phyloP scores from a whole-genome alignment of 2,113 vertebrate genomes.

The Pyrgilauda ruficollis region DNA sequence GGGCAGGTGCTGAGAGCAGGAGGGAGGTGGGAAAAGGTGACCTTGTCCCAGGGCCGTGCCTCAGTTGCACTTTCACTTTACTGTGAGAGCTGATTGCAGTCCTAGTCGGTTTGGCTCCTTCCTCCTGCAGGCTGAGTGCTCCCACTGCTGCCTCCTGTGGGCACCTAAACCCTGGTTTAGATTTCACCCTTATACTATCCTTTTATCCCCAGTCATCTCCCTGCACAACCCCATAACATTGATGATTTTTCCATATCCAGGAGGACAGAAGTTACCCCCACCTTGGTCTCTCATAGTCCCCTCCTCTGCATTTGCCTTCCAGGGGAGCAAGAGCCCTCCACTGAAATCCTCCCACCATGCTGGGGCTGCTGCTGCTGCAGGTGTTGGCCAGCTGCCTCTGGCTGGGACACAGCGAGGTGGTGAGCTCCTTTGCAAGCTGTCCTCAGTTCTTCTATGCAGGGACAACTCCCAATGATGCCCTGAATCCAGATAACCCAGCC shows the following conservation, averaged over 20 bases:
- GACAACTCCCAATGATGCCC: neutral
- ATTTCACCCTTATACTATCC: too few relatives aligned
- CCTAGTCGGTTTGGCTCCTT: neutral
- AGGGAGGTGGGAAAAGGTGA: neutral
- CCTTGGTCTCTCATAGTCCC: too few relatives aligned
- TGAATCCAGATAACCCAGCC: neutral
- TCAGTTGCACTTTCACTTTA: neutral
- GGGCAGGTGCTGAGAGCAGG: too few relatives aligned
- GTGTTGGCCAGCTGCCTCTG: neutral
- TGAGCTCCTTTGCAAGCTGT: neutral
- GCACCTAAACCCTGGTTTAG: too few relatives aligned
- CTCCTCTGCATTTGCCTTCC: neutral
- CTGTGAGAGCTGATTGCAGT: neutral
- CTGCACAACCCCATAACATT: too few relatives aligned
- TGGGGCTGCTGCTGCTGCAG: conserved; percentile 11
- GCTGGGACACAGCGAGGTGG: neutral
- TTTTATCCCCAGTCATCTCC: too few relatives aligned
- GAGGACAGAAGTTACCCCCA: too few relatives aligned
- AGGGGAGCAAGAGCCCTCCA: neutral
- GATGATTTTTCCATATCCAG: too few relatives aligned
- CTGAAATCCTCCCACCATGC: neutral
- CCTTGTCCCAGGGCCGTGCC: neutral
- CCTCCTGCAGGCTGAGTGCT: too few relatives aligned
- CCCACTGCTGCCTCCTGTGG: too few relatives aligned
- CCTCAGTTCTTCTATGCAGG: neutral